Evolutionary conservation across 2,888 invertebrate species (phyloP), one percentile per base, ranked within the genome.

Genomic region (Phymatocera aterrima): DNA sequence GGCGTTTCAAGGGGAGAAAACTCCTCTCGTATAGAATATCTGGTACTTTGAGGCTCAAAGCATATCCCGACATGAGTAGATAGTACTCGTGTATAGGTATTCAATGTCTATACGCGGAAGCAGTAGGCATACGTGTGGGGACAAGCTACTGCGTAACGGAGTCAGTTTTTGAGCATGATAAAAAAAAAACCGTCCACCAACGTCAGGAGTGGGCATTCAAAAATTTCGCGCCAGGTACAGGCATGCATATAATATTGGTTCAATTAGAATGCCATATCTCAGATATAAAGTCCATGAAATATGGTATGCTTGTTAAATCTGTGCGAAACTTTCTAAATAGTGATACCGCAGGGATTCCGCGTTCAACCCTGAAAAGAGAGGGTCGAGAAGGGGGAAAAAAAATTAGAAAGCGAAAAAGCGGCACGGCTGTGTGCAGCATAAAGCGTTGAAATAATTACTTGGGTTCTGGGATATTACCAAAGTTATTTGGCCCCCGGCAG

Each of bases 401-500:
- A 51, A 48, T n/a, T 31, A 31, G 8, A n/a, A 48, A 31, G 15
- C 18, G 31, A 72, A 48, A 28, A 51, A 18, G 18, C 3, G 10
- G 51, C 18, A 24, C 8, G 31, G 34, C 40, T 31, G 31, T 72
- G 37, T 18, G n/a, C n/a, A n/a, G n/a, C n/a, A n/a, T n/a, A n/a
- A n/a, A 72, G 72, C 28, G 10, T 51, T 8, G 34, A 72, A 72
- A 72, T 72, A 72, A 72, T 72, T 72, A 72, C 72, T 48, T 34
- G 10, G 72, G 48, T 31, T n/a, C 31, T 34, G 18, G 43, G 48
- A 72, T 72, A 72, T 72, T 72, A 51, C 31, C 72, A 72, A 72
- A 72, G 72, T 72, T 72, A 72, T 72, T 48, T 51, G 72, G 51
- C 48, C 72, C 72, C 72, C n/a, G 15, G 72, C 48, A 34, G 72